Evolutionary conservation across 2,113 vertebrate species (phyloP).

Genomic region (Calidris pugnax): DNA sequence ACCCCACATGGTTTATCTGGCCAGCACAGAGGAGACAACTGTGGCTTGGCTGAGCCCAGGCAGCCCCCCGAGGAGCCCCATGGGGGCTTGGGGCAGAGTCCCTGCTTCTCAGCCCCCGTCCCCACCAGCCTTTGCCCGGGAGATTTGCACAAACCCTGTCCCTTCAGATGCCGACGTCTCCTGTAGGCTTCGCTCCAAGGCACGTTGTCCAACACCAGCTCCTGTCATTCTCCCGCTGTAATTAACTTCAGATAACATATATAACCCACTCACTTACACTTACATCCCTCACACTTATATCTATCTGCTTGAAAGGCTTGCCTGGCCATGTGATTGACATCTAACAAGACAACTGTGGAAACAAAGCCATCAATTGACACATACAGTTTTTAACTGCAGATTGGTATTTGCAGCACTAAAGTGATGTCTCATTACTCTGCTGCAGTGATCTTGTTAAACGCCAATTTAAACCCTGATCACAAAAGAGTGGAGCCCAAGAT

Average conservation of each 20-base stretch:
- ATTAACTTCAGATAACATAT: not conserved
- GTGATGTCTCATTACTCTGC: conserved; percentile 22
- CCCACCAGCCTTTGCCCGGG: not conserved
- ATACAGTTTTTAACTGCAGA: not conserved
- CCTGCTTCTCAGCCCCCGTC: rapidly evolving
- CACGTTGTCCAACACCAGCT: not conserved
- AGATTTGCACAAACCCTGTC: not conserved
- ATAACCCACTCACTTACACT: not conserved
- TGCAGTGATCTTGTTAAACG: not conserved
- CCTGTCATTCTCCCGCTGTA: not conserved
- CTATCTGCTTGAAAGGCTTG: not conserved
- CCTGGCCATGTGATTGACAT: not conserved
- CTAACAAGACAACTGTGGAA: not conserved
- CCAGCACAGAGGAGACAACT: not conserved
- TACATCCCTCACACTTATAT: not conserved
- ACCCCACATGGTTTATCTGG: not conserved
- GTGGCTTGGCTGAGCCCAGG: not conserved
- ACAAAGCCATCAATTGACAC: not conserved
- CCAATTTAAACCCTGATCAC: not conserved
- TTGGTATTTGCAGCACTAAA: not conserved
- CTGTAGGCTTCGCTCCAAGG: not conserved
- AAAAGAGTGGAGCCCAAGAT: not conserved
- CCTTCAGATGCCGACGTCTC: rapidly evolving
- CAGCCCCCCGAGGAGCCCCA: rapidly evolving
- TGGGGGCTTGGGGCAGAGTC: rapidly evolving